Evolutionary conservation across 1,140 invertebrate genomes (phyloP).

Genomic region (Lepidurus couesii): DNA sequence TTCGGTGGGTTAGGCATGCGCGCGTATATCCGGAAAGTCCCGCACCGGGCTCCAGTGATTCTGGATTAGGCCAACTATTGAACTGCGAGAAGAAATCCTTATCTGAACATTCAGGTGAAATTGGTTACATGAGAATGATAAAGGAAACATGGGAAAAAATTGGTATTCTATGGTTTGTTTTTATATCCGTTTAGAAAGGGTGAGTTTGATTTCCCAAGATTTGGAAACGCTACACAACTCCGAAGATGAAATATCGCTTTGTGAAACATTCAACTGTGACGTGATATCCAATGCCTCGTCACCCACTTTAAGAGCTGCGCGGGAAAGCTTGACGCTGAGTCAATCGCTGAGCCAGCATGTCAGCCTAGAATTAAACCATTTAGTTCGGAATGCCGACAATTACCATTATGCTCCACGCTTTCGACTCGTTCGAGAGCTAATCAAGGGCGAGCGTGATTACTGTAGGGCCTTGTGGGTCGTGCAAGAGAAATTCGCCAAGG

Average conservation of each 20-base stretch:
- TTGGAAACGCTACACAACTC: slow-evolving; percentile 12
- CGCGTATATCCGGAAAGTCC: slow-evolving; percentile 13
- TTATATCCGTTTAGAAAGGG: slow-evolving; percentile 3
- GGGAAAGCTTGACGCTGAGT: slow-evolving; percentile 9
- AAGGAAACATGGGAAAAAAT: neutral
- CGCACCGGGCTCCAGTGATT: slow-evolving; percentile 12
- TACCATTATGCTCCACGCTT: neutral
- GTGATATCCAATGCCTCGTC: neutral
- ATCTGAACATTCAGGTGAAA: slow-evolving; percentile 12
- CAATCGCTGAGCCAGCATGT: neutral
- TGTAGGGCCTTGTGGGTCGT: neutral
- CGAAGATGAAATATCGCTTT: neutral
- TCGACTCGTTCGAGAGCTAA: neutral
- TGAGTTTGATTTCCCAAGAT: slow-evolving; percentile 2
- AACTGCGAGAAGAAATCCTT: slow-evolving; percentile 19
- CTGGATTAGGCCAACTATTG: slow-evolving; percentile 21
- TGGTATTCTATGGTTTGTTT: neutral
- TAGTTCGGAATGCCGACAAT: neutral
- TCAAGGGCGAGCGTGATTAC: slow-evolving; percentile 1
- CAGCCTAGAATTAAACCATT: slow-evolving; percentile 5
- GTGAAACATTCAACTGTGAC: slow-evolving; percentile 14
- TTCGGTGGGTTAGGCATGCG: neutral
- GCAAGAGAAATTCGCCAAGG: slow-evolving; percentile 17
- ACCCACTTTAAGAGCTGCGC: neutral
- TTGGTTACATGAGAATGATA: neutral